Evolutionary conservation across 1,140 invertebrate species (phyloP).

Genomic region (Mesaphorura yosii): DNA sequence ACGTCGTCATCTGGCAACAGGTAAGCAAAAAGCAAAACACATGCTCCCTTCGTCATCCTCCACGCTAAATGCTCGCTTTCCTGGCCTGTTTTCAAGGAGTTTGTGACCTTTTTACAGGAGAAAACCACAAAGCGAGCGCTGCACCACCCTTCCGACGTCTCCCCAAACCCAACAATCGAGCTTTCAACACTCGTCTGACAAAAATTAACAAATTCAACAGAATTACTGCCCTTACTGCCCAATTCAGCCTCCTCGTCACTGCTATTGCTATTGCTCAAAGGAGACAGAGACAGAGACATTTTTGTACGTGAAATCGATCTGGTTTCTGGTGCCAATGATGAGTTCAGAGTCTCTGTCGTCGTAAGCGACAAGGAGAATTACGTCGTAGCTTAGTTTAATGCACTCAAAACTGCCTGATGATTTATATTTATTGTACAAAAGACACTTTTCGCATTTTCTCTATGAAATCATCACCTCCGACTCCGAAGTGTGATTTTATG

Average conservation of each 20-base stretch:
- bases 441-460: too few species aligned
- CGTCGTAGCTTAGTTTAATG: too few species aligned
- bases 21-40: conserved; percentile 10
- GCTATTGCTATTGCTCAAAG: neutral
- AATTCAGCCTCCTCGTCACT: neutral
- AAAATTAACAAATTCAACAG: conserved; percentile 2
- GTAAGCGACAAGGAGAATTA: too few species aligned
- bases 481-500: too few species aligned
- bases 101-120: conserved; percentile 28
- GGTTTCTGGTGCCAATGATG: too few species aligned
- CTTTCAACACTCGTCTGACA: conserved; percentile 31
- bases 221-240: neutral
- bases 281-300: neutral
- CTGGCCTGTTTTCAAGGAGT: too few species aligned
- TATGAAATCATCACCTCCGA: too few species aligned
- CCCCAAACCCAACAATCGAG: conserved; percentile 28
- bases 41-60: neutral
- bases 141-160: conserved; percentile 18
- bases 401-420: too few species aligned
- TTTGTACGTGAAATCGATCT: too few species aligned
- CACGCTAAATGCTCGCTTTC: too few species aligned
- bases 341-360: too few species aligned
- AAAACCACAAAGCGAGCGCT: conserved; percentile 25
- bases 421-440: too few species aligned
- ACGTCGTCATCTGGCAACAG: conserved; percentile 31